Percentiles rank a stretch among this genome's conserved stretches.
phyloP scores from a whole-genome alignment of 2,113 vertebrate species.

The Scatophagus argus region DNA sequence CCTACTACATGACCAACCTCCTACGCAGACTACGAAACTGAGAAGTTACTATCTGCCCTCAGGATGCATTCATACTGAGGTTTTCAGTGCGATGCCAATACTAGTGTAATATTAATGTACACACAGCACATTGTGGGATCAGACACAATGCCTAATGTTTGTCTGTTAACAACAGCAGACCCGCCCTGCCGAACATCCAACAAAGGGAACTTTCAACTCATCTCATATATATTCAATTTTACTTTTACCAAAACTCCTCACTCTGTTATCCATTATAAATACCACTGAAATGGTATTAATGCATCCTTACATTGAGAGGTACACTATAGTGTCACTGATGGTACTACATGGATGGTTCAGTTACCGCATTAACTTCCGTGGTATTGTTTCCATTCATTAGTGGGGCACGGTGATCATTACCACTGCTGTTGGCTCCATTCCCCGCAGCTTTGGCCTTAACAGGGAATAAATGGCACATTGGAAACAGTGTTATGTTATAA shows the following conservation, averaged over 20 bases:
- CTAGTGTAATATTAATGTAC: too few relatives aligned
- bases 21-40: background rate
- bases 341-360: background rate
- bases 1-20: background rate
- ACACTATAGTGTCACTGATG: background rate
- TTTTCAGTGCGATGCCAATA: background rate
- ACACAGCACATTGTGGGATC: background rate
- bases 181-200: background rate
- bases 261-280: background rate
- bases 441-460: slow-evolving; percentile 44
- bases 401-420: slow-evolving; percentile 34
- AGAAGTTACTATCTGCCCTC: background rate
- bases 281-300: background rate
- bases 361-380: slow-evolving; percentile 44
- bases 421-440: slow-evolving; percentile 16
- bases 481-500: background rate
- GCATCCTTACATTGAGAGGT: slow-evolving; percentile 18
- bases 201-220: background rate
- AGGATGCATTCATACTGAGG: slow-evolving; percentile 29
- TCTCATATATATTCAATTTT: too few relatives aligned
- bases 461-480: slow-evolving; percentile 29
- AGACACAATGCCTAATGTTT: background rate
- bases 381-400: slow-evolving; percentile 57
- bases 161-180: background rate
- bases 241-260: background rate